These are phyloP conservation scores for Apodemus sylvaticus DNA, from an alignment of 2,113 vertebrate species.

Conservation along the genomic window DNA sequence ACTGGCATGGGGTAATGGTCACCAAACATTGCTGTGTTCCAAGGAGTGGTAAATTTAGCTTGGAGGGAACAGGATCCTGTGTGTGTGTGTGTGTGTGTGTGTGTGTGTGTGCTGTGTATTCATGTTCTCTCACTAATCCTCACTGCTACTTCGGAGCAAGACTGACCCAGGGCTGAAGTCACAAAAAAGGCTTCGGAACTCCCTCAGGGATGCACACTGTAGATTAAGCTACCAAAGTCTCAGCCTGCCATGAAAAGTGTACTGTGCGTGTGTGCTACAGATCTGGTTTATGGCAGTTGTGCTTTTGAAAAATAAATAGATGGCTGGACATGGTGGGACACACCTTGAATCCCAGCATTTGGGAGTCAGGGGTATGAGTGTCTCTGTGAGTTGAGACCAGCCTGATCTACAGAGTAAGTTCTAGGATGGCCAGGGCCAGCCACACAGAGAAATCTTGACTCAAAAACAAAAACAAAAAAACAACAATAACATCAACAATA, in stretches of 20 bases:
- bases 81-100: too few species aligned
- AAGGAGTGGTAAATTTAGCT: background rate
- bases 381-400: background rate
- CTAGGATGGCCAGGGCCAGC: background rate
- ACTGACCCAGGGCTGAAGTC: too few species aligned
- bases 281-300: background rate
- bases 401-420: background rate
- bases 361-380: background rate
- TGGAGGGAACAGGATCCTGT: background rate
- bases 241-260: too few species aligned
- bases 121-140: too few species aligned
- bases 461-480: background rate
- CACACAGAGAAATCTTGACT: background rate
- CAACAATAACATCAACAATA: background rate
- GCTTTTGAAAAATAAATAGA: too few species aligned
- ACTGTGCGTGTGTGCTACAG: rapidly evolving
- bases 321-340: background rate
- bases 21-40: background rate
- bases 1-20: background rate
- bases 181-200: too few species aligned
- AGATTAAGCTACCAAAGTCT: background rate
- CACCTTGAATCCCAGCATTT: background rate
- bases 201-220: background rate
- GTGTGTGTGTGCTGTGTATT: too few species aligned
- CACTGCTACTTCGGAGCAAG: too few species aligned